Evolutionary conservation across 2,113 vertebrate species (phyloP).

Genomic region (Plestiodon gilberti): DNA sequence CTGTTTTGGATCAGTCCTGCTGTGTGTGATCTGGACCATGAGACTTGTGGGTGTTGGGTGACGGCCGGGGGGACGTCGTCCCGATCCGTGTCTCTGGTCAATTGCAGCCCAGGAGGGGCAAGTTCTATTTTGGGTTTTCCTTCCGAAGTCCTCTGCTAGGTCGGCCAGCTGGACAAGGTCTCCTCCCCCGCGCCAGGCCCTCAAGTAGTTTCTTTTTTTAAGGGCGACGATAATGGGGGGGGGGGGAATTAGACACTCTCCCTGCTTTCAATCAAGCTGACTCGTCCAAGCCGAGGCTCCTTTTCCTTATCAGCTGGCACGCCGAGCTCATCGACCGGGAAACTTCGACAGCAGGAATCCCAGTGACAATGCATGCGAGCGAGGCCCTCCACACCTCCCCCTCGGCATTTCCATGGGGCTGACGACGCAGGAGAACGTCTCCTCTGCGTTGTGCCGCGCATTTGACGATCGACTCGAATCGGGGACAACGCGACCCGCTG

Average conservation of each 20-base stretch:
- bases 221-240: slow-evolving; percentile 43
- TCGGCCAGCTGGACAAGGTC: not conserved
- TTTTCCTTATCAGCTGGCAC: slow-evolving; percentile 48
- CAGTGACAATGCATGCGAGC: not conserved
- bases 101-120: not conserved
- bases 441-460: not conserved
- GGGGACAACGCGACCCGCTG: not conserved
- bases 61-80: too few relatives aligned
- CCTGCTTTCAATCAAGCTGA: slow-evolving; percentile 56
- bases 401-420: not conserved
- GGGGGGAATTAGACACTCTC: slow-evolving; percentile 21
- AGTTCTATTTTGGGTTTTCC: not conserved
- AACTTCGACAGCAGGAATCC: too few relatives aligned
- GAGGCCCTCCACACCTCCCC: too few relatives aligned
- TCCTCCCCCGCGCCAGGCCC: slow-evolving; percentile 19
- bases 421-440: not conserved
- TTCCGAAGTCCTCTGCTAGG: not conserved
- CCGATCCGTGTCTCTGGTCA: not conserved
- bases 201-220: slow-evolving; percentile 64
- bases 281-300: slow-evolving; percentile 14
- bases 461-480: not conserved
- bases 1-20: not conserved
- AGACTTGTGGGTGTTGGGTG: not conserved
- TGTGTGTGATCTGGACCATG: not conserved
- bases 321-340: too few relatives aligned